Conservation (phyloP, 2,888 invertebrate species). For the Eulithis testata region DNA sequence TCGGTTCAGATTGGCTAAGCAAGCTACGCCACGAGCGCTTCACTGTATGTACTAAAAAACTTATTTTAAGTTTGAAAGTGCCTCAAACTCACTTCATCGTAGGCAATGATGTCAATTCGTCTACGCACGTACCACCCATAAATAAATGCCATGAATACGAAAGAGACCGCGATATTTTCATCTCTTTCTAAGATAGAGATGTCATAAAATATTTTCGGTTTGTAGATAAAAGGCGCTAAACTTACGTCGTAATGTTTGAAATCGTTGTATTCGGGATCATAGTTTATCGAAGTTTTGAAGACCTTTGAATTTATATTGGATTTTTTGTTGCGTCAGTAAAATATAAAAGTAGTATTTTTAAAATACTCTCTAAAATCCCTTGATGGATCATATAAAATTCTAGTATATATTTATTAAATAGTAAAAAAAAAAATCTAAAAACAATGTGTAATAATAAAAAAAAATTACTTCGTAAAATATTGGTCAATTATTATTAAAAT, state of each 20-base stretch:
- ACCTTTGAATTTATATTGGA: neutral
- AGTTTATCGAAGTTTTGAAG: neutral
- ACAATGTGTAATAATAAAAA: too few species aligned
- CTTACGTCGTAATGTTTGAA: neutral
- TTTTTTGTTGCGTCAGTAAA: too few species aligned
- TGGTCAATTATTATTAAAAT: too few species aligned
- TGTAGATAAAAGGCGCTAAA: constrained; percentile 1
- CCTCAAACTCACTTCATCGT: constrained; percentile 6
- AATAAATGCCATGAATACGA: constrained; percentile 36
- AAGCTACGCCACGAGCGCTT: too few species aligned
- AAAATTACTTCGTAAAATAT: too few species aligned
- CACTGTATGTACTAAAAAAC: too few species aligned
- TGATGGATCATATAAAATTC: too few species aligned
- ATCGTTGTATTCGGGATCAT: neutral
- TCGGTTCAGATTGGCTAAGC: too few species aligned
- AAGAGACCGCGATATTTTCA: constrained; percentile 17
- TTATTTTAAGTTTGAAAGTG: neutral
- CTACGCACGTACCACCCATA: constrained; percentile 35
- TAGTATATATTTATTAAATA: too few species aligned
- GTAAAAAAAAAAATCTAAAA: too few species aligned
- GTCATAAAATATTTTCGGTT: constrained; percentile 6
- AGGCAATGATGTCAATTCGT: constrained; percentile 12
- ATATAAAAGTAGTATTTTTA: too few species aligned
- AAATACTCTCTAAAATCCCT: too few species aligned
- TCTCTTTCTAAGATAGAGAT: constrained; percentile 12